phyloP scores from a whole-genome alignment of 2,888 invertebrate species.

The Agriopis leucophaearia region DNA sequence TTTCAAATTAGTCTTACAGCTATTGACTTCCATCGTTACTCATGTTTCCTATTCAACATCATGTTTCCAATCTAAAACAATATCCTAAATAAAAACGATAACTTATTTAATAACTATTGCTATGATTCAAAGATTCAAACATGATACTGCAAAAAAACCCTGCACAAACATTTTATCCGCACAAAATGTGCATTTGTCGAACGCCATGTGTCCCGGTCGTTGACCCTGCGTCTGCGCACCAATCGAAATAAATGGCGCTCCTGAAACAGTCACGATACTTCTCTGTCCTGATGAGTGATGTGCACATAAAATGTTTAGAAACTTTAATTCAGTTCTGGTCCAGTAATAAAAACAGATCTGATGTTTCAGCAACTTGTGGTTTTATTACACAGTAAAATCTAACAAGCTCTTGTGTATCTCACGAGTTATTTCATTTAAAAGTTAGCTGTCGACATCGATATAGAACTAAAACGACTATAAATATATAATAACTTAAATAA shows the following conservation, averaged over 20 bases:
- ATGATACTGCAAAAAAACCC: constrained; percentile 3
- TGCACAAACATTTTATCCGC: constrained; percentile 17
- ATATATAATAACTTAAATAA: too few relatives aligned
- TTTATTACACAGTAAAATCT: not conserved
- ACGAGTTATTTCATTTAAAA: not conserved
- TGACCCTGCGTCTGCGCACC: constrained; percentile 61
- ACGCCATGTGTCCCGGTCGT: constrained; percentile 57
- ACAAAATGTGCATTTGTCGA: constrained; percentile 43
- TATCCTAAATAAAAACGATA: not conserved
- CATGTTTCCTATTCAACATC: too few relatives aligned
- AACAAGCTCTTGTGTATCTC: not conserved
- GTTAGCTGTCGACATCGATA: not conserved
- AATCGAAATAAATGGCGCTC: constrained; percentile 46
- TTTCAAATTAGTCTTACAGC: too few relatives aligned
- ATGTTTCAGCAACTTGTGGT: constrained; percentile 1
- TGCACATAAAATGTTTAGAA: constrained; percentile 4
- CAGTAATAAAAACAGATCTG: constrained; percentile 8
- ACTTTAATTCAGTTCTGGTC: constrained; percentile 6
- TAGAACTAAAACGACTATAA: not conserved
- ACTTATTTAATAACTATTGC: not conserved
- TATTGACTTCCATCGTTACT: too few relatives aligned
- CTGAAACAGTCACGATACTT: constrained; percentile 37
- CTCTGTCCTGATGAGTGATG: constrained; percentile 15
- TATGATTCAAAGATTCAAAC: too few relatives aligned
- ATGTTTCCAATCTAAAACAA: too few relatives aligned